Conservation (phyloP, 1,140 invertebrate genomes). For the Bombus ignitus region DNA sequence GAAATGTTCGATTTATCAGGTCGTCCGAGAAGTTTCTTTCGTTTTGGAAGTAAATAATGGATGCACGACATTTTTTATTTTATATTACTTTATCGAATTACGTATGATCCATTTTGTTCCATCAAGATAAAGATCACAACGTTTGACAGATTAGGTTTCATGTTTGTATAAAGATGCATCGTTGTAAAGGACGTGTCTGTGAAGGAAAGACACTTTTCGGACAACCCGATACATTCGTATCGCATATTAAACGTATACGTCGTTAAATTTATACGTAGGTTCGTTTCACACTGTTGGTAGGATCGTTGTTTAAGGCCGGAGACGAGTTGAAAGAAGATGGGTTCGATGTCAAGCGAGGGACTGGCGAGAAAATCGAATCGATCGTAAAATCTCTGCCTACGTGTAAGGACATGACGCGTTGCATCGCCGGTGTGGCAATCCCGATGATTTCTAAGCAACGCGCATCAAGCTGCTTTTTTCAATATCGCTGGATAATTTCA, state of each 20-base stretch:
- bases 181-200: no score
- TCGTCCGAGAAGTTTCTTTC: no score
- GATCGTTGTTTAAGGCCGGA: background rate
- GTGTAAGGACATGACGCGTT: background rate
- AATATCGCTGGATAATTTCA: background rate
- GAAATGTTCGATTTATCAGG: background rate
- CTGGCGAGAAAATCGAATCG: background rate
- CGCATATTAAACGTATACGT: background rate
- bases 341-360: background rate
- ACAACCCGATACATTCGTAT: background rate
- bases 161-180: no score
- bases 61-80: no score
- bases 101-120: no score
- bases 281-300: no score
- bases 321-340: background rate
- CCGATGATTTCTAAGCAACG: background rate
- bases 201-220: no score
- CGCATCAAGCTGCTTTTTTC: background rate
- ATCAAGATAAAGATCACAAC: no score
- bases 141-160: no score
- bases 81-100: no score
- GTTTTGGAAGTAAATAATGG: no score
- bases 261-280: background rate
- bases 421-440: background rate
- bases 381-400: conserved; percentile 37